Percentiles rank a stretch among this genome's conserved stretches.
These are phyloP conservation scores for Azemiops feae DNA, from an alignment of 2,113 vertebrate species.

Conservation along the genomic window DNA sequence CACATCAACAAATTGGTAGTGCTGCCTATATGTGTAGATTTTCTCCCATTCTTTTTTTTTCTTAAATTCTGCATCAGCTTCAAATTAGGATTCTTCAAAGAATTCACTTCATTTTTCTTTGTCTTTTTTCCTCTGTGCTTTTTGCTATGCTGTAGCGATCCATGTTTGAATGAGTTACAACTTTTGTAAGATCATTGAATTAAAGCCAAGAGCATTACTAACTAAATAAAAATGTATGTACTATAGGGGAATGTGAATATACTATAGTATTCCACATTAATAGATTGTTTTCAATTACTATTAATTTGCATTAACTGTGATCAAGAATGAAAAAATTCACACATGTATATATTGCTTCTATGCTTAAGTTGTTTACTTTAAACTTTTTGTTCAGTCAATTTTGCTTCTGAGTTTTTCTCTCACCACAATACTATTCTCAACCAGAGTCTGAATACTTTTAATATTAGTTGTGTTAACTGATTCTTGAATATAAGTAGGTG, in stretches of 20 bases:
- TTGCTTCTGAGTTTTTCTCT: not conserved
- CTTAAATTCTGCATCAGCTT: not conserved
- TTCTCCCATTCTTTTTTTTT: not conserved
- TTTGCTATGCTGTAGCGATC: not conserved
- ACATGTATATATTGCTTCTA: not conserved
- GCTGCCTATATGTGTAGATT: not conserved
- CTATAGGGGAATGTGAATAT: not conserved
- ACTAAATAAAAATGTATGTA: not conserved
- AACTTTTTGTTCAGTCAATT: not conserved
- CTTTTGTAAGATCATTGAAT: not conserved
- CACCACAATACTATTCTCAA: not conserved
- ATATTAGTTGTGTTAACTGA: not conserved
- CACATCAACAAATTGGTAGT: not conserved
- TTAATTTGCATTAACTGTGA: not conserved
- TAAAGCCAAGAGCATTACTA: not conserved
- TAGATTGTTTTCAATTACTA: not conserved
- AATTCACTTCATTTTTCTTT: not conserved
- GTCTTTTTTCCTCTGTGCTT: not conserved
- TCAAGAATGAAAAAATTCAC: not conserved
- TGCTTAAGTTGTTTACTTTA: not conserved
- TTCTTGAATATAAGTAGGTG: not conserved
- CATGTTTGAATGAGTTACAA: not conserved
- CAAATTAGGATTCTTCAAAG: not conserved
- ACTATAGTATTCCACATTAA: not conserved
- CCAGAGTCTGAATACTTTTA: not conserved